A percentile compares a stretch with the other conserved stretches of the same genome.
These are phyloP conservation scores for Barbus barbus DNA, from an alignment of 2,113 vertebrate species.

Conservation along the genomic window DNA sequence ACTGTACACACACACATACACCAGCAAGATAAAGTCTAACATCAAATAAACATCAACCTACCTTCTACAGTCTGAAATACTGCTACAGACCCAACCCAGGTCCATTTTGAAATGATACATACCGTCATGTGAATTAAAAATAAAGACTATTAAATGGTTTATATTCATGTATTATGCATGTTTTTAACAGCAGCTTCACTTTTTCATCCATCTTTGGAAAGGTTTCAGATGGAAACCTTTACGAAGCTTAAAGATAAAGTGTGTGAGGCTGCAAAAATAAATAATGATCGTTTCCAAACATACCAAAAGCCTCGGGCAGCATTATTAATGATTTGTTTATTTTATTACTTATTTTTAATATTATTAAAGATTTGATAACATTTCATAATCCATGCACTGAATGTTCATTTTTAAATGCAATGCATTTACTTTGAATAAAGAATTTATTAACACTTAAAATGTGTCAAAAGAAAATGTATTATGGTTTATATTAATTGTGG, in stretches of 20 bases:
- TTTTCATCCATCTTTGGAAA: no score
- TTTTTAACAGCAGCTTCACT: no score
- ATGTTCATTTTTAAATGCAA: not conserved
- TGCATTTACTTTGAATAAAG: not conserved
- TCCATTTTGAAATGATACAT: not conserved
- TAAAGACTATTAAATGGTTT: not conserved
- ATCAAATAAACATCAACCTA: not conserved
- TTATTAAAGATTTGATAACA: not conserved
- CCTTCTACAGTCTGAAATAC: not conserved
- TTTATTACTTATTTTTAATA: not conserved
- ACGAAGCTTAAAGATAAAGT: not conserved
- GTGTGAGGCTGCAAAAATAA: not conserved
- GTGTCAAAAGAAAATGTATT: not conserved
- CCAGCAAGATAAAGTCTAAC: not conserved
- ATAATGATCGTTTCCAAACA: not conserved
- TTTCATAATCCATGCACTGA: not conserved
- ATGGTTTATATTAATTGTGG: not conserved
- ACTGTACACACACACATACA: slow-evolving; percentile 7
- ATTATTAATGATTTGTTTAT: not conserved
- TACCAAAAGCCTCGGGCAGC: not conserved
- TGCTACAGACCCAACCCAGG: not conserved
- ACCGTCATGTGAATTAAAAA: not conserved
- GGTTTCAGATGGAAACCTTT: not conserved
- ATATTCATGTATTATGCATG: not conserved
- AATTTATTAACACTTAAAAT: not conserved